phyloP scores from a whole-genome alignment of 1,140 invertebrate species.

The Hydropsyche tenuis region DNA sequence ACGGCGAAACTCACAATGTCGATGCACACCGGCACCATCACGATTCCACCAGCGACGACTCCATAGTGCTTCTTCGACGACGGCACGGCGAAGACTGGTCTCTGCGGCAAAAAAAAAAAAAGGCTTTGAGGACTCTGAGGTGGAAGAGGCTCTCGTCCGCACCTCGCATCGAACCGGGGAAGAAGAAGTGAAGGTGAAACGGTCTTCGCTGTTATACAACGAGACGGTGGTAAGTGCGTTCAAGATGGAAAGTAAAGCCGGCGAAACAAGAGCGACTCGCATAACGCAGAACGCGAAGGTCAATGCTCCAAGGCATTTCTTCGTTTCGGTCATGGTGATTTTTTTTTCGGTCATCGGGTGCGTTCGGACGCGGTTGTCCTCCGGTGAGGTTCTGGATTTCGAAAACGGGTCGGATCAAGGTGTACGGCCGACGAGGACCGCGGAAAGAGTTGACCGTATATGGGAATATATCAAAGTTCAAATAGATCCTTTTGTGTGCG shows the following conservation, averaged over 20 bases:
- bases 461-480: background rate
- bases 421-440: background rate
- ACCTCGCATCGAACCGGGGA: background rate
- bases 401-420: background rate
- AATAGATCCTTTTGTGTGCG: background rate
- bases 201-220: constrained; percentile 40
- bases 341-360: background rate
- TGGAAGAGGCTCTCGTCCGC: background rate
- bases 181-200: constrained; percentile 39
- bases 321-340: background rate
- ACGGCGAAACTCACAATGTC: background rate
- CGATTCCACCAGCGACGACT: background rate
- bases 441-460: background rate
- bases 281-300: constrained; percentile 29
- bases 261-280: constrained; percentile 14
- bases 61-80: background rate
- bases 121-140: background rate
- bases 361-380: background rate
- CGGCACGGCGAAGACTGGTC: constrained; percentile 29
- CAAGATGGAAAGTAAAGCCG: constrained; percentile 36
- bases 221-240: constrained; percentile 23
- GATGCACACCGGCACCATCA: background rate
- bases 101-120: constrained; percentile 29
- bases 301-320: constrained; percentile 20
- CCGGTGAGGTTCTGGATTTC: background rate